Evolutionary conservation across 2,888 invertebrate genomes (phyloP).

Genomic region (Apomyelois bistriatella): DNA sequence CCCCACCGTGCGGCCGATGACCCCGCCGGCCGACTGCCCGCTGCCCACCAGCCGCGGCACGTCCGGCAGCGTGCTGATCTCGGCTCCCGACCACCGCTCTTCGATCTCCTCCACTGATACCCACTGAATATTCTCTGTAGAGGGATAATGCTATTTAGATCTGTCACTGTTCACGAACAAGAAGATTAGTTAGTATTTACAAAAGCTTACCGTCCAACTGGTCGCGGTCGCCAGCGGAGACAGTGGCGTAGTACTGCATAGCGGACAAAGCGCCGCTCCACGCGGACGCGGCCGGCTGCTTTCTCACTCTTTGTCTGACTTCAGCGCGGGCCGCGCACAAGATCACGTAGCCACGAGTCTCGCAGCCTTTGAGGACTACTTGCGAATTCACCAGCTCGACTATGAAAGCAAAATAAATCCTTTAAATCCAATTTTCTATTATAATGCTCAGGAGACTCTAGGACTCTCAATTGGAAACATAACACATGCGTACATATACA

Average conservation of each 20-base stretch:
- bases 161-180: no score
- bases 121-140: conserved; percentile 95
- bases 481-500: no score
- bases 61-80: conserved; percentile 89
- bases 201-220: conserved; percentile 75
- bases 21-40: conserved; percentile 98
- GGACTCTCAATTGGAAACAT: no score
- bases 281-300: conserved; percentile 91
- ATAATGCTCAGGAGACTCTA: no score
- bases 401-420: conserved; percentile 38
- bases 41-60: conserved; percentile 94
- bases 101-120: conserved; percentile 96
- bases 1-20: conserved; percentile 95
- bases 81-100: conserved; percentile 84
- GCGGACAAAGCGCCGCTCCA: conserved; percentile 95
- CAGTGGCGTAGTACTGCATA: conserved; percentile 99
- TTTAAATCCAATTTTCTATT: no score
- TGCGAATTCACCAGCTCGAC: conserved; percentile 96
- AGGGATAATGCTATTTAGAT: not conserved
- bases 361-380: conserved; percentile 96
- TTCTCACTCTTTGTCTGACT: conserved; percentile 93
- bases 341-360: conserved; percentile 98
- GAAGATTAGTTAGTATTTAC: not conserved
- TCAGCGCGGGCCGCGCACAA: conserved; percentile 97
- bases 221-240: conserved; percentile 88